Conservation (phyloP, 2,888 invertebrate species). For the Hirtodrosophila trivittata region DNA sequence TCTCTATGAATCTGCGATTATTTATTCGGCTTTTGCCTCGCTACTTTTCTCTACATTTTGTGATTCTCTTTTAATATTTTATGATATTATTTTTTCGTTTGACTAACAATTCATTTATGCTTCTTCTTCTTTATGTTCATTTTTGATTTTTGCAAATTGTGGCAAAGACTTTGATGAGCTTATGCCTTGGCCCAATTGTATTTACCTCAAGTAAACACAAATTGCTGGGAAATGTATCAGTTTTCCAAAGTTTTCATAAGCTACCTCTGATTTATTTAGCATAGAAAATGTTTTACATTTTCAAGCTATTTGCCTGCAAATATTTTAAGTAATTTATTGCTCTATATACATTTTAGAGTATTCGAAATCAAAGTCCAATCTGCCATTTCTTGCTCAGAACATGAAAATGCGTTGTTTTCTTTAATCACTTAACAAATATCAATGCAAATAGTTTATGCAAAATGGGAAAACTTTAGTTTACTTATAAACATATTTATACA, state of each 20-base stretch:
- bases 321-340: no score
- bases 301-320: no score
- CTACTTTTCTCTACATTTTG: background rate
- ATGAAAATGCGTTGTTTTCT: no score
- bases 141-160: slow-evolving; percentile 4
- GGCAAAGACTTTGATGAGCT: slow-evolving; percentile 5
- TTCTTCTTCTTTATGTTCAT: background rate
- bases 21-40: background rate
- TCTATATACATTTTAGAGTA: no score
- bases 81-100: slow-evolving; percentile 22
- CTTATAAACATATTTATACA: no score
- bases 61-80: slow-evolving; percentile 20
- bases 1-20: slow-evolving; percentile 19
- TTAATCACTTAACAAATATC: no score
- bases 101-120: slow-evolving; percentile 15
- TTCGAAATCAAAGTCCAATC: no score
- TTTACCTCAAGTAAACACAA: slow-evolving; percentile 7
- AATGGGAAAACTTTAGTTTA: no score
- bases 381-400: no score
- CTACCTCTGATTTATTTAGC: no score
- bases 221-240: background rate
- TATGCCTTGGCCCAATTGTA: background rate
- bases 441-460: no score
- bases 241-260: background rate
- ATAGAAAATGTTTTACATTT: no score